Conservation (phyloP, 2,113 vertebrate species). For the Corythornis cristatus region DNA sequence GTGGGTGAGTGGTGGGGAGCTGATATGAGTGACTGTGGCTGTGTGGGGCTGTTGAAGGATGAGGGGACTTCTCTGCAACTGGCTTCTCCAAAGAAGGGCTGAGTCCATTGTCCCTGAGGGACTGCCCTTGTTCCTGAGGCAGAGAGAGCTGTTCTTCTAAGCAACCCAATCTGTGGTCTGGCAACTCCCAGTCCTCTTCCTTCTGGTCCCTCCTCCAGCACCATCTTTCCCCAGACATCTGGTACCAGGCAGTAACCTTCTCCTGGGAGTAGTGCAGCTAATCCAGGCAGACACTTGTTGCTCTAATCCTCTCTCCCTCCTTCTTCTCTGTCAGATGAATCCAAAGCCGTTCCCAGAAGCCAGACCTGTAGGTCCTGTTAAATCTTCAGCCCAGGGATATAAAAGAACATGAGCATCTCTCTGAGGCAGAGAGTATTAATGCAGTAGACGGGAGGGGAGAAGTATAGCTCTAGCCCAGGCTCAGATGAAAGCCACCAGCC, state of each 20-base stretch:
- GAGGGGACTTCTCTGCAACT: background rate
- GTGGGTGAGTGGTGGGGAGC: accelerated
- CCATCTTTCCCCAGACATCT: background rate
- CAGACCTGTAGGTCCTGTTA: background rate
- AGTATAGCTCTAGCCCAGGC: background rate
- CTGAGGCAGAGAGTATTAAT: slow-evolving; percentile 51
- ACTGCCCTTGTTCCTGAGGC: background rate
- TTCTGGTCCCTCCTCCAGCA: accelerated
- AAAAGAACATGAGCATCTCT: slow-evolving; percentile 57
- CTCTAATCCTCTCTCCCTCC: background rate
- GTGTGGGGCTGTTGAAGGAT: background rate
- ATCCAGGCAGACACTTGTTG: background rate
- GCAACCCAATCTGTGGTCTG: background rate
- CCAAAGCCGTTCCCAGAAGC: background rate
- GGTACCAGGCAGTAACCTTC: background rate
- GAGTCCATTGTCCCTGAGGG: background rate
- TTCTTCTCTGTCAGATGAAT: background rate
- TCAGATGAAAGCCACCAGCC: background rate
- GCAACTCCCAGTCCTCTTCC: background rate
- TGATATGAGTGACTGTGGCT: accelerated
- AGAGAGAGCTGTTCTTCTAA: background rate
- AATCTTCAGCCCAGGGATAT: background rate
- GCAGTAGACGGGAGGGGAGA: background rate
- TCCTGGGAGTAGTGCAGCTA: background rate
- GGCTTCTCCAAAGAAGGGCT: background rate